Evolutionary conservation across 2,113 vertebrate species (phyloP), one percentile per base, ranked within the genome.

Genomic region (Gnathonemus echidnorhynchus): DNA sequence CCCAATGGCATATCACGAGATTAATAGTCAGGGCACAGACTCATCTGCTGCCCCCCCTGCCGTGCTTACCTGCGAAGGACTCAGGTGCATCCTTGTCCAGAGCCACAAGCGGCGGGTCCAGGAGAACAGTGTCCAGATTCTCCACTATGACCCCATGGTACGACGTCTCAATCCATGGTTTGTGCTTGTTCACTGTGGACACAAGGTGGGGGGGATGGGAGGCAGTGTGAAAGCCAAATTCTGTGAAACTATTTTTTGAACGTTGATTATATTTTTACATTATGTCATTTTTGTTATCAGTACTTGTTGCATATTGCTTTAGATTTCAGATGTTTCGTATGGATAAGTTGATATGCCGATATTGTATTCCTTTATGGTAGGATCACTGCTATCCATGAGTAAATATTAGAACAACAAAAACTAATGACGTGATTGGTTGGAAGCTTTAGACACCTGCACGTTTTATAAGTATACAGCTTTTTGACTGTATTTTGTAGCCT

Each of bases 121-220:
- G 93, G 93, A 99, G 96, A 86, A 99, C 98, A 0, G 97, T 98
- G 92, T 98, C 97, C 9, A 97, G 97, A 95, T 99, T 99, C 95
- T 99, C 98, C 0, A 97, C 98, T 93, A 99, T 97, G 92, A 99
- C 97, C 87, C 98, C 98, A 8, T 99, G 98, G 92, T 99, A 99
- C 0, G 98, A 99, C 0, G 98, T 98, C 95, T 99, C 98, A 66
- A 99, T 99, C 98, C 98, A 99, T 3, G 98, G 98, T 89, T 99
- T 99, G 95, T 99, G 98, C 92, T 99, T 99, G 95, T 99, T 99
- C 89, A 99, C 98, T 99, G 91, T 50, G 1, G 93, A 91, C 56
- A 86, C 21, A 27, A 52, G 24, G 46, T 13, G 19, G 0, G 53
- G 66, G 8, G 42, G 42, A 48, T 15, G 11, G 4, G 48, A 2